Evolutionary conservation across 2,113 vertebrate genomes (phyloP).

Genomic region (Hippopotamus amphibius): DNA sequence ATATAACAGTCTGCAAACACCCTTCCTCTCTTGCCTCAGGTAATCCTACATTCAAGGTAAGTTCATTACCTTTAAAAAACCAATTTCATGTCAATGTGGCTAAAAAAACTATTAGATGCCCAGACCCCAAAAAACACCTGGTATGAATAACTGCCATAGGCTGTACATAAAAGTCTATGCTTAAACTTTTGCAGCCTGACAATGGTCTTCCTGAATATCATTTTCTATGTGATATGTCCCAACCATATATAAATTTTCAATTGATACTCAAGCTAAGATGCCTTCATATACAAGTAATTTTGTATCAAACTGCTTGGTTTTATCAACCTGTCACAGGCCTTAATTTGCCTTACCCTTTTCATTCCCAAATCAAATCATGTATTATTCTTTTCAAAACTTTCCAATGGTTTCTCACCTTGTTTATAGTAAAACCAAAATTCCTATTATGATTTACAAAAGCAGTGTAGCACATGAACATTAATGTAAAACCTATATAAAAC

Average conservation of each 20-base stretch:
- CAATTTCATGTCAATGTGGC: background rate
- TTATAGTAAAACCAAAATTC: background rate
- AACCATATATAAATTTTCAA: conserved; percentile 4
- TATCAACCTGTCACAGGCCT: background rate
- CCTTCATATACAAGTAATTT: background rate
- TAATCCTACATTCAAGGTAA: conserved; percentile 41
- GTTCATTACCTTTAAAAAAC: conserved; percentile 17
- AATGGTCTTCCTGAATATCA: background rate
- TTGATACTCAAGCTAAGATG: background rate
- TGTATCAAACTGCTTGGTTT: background rate
- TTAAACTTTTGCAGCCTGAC: background rate
- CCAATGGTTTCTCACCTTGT: background rate
- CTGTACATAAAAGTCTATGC: background rate
- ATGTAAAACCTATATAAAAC: conserved; percentile 36
- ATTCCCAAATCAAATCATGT: background rate
- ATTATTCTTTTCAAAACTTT: background rate
- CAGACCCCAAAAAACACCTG: background rate
- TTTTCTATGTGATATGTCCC: conserved; percentile 13
- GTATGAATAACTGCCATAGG: background rate
- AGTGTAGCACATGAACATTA: background rate
- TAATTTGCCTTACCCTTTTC: background rate
- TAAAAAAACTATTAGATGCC: background rate
- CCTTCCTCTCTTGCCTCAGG: background rate
- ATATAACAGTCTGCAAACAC: background rate
- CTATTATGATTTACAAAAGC: background rate